phyloP scores from a whole-genome alignment of 2,797 vertebrate genomes.

The Coccyzus lansbergi region DNA sequence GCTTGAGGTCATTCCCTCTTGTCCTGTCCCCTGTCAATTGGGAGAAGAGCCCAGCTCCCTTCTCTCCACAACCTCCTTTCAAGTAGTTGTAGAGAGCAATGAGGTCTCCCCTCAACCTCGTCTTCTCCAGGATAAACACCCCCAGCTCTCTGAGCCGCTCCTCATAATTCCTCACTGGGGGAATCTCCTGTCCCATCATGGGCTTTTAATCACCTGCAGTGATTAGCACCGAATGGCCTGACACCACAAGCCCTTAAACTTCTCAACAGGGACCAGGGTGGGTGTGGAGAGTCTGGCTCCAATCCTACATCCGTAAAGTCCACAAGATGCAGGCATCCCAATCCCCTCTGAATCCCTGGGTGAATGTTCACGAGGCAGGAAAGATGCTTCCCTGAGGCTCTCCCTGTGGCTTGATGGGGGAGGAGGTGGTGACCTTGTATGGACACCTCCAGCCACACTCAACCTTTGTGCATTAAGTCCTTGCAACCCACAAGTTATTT shows the following conservation, averaged over 20 bases:
- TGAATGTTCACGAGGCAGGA: not conserved
- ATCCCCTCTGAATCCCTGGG: not conserved
- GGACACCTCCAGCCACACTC: not conserved
- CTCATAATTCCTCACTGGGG: too few relatives aligned
- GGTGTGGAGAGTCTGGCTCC: not conserved
- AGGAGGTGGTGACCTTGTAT: not conserved
- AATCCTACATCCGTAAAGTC: not conserved
- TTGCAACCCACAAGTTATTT: not conserved
- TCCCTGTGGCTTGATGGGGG: too few relatives aligned
- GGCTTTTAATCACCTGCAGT: not conserved
- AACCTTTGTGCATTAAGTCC: accelerated
- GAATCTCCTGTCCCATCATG: not conserved
- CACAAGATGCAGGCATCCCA: not conserved
- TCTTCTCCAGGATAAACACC: too few relatives aligned
- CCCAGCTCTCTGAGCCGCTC: too few relatives aligned
- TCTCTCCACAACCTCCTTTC: too few relatives aligned
- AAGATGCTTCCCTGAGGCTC: not conserved
- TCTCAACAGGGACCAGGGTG: not conserved
- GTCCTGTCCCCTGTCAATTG: too few relatives aligned
- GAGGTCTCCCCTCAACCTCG: too few relatives aligned
- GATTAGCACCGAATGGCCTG: not conserved
- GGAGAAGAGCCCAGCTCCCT: too few relatives aligned
- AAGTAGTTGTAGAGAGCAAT: too few relatives aligned
- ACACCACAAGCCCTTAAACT: not conserved
- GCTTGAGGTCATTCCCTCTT: too few relatives aligned